Percentiles rank a stretch among this genome's conserved stretches.
These are phyloP conservation scores for Pollenia amentaria DNA, from an alignment of 2,888 invertebrate genomes.

Conservation along the genomic window DNA sequence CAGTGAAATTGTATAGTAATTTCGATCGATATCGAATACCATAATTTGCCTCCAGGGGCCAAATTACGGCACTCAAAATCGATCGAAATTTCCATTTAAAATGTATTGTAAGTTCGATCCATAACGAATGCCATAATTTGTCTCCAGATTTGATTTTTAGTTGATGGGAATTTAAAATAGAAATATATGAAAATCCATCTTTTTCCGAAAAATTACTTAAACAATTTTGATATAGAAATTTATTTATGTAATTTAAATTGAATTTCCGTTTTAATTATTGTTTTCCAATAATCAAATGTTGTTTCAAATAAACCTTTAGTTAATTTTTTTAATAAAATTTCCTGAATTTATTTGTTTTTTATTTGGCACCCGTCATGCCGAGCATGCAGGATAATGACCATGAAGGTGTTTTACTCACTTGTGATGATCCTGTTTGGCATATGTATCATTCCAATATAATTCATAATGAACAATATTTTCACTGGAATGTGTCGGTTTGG, in stretches of 20 bases:
- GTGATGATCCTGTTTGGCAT: constrained; percentile 94
- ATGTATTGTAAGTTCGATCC: too few species aligned
- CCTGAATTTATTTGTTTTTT: constrained; percentile 56
- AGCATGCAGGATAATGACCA: neutral
- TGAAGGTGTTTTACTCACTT: constrained; percentile 85
- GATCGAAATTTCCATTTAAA: too few species aligned
- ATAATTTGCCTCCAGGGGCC: too few species aligned
- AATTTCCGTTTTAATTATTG: constrained; percentile 50
- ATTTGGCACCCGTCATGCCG: constrained; percentile 6
- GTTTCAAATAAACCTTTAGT: constrained; percentile 63
- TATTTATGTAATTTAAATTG: constrained; percentile 16
- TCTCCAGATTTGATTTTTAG: too few species aligned
- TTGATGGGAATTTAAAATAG: too few species aligned
- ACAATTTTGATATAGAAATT: neutral
- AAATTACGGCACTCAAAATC: too few species aligned
- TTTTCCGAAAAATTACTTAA: too few species aligned
- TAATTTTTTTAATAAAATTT: constrained; percentile 69
- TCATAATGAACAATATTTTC: constrained; percentile 98
- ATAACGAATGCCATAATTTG: too few species aligned
- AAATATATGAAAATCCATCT: too few species aligned
- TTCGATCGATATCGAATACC: too few species aligned
- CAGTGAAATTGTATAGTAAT: too few species aligned
- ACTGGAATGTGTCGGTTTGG: constrained; percentile 94
- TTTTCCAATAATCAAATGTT: constrained; percentile 28
- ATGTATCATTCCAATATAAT: constrained; percentile 98